These are phyloP conservation scores for Galerucella calmariensis DNA, from an alignment of 2,888 invertebrate species.

Conservation along the genomic window DNA sequence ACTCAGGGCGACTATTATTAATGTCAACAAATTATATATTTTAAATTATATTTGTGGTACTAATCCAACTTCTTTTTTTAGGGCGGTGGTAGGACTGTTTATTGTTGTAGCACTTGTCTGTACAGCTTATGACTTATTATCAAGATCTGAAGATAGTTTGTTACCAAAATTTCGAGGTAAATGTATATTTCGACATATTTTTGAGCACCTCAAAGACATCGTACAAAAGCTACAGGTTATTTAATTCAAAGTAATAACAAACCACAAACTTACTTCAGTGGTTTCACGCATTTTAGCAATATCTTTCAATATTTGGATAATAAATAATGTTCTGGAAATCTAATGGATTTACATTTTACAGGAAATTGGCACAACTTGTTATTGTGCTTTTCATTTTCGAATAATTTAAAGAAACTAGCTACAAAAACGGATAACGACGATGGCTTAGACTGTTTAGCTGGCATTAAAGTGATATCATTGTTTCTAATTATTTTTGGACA, in stretches of 20 bases:
- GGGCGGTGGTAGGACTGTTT: conserved; percentile 34
- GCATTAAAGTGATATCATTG: conserved; percentile 54
- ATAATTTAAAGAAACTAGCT: conserved; percentile 52
- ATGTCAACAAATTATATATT: too few relatives aligned
- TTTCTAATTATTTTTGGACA: conserved; percentile 57
- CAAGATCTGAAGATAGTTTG: conserved; percentile 40
- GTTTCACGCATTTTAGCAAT: too few relatives aligned
- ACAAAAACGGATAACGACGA: conserved; percentile 42
- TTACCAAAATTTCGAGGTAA: conserved; percentile 43
- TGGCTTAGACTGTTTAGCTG: conserved; percentile 50
- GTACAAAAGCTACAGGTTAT: too few relatives aligned
- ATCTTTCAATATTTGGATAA: too few relatives aligned
- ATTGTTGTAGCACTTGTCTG: conserved; percentile 41
- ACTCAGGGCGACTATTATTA: too few relatives aligned
- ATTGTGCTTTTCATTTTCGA: conserved; percentile 42
- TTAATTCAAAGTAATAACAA: too few relatives aligned
- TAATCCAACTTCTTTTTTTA: conserved; percentile 37
- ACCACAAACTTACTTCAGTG: too few relatives aligned
- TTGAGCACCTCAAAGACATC: too few relatives aligned
- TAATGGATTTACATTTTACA: conserved; percentile 22
- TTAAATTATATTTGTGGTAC: conserved; percentile 6
- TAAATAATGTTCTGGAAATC: too few relatives aligned
- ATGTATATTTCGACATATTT: background rate
- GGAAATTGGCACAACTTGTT: conserved; percentile 37
- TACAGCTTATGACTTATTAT: conserved; percentile 49